Base-by-base conservation (phyloP, 1,140 invertebrate species). In the Drosophila kohkoa region DNA sequence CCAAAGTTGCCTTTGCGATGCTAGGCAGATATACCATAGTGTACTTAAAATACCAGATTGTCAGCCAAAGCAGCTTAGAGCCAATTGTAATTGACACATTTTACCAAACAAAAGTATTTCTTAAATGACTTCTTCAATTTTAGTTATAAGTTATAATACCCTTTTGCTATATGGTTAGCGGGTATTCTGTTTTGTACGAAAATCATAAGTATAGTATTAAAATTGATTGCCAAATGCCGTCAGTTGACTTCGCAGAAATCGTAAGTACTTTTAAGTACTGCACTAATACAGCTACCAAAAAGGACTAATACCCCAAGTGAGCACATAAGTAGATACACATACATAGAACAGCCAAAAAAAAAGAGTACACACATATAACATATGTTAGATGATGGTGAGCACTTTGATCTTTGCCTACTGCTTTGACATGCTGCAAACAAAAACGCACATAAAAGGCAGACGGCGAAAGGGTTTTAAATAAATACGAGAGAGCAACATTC, bases 381-480 rank as follows among this genome's bases (percentile, higher is more conserved):
- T 49, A 57, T 49, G 0, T 3, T 25, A 25, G 51, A 25, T 68
- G 48, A 55, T 71, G 51, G 20, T 25, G 45, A 55, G 64, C 65
- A 77, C 82, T 87, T 87, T 87, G 82, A 87, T 87, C 82, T 87
- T 80, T 80, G 79, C 58, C 77, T 62, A 60, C 76, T 48, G 7
- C 62, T 65, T 72, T 85, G 74, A 85, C 63, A 58, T 25, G 30
- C 54, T 25, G 51, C 59, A 55, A 73, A 73, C 70, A 38, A 7
- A 69, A 25, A 55, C 15, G 15, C 15, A 15, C 4, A 49, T 25
- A 43, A 46, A 58, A n/a, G 46, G 30, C 62, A 59, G 46, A 28
- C 74, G n/a, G 46, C 69, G 87, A 86, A 82, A 72, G 73, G 73
- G 79, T 77, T 82, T 71, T 88, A 77, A 82, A 88, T 88, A 88